Base-by-base conservation (phyloP, 2,113 vertebrate species). In the Gymnobelideus leadbeateri region DNA sequence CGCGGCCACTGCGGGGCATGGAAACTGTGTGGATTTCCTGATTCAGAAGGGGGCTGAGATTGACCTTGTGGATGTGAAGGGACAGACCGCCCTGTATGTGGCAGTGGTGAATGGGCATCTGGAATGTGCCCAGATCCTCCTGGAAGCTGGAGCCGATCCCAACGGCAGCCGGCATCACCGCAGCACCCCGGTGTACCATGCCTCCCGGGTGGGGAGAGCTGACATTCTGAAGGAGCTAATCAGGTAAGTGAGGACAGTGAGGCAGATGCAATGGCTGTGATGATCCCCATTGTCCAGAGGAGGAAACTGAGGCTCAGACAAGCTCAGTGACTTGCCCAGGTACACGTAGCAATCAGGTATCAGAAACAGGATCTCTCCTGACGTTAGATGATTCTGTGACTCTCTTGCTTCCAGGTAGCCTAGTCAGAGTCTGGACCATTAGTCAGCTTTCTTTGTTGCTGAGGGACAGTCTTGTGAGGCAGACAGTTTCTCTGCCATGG, bases 61-160 rank as follows among this genome's bases (percentile, higher is more conserved):
- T 91, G 99, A 99, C 97, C 98, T 99, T 91, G 99, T 99, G 26
- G 99, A 99, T 0, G 99, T 99, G 43, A 99, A 99, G 97, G 99
- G 99, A 0, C 99, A 99, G 98, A 99, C 99, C 0, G 99, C 99
- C 3, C 98, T 99, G 92, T 99, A 99, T 0, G 99, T 99, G 8
- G 99, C 99, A 0, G 99, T 99, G 95, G 99, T 99, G 92, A 99
- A 99, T 0, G 99, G 99, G 49, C 99, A 99, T 96, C 98, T 99
- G 28, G 99, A 99, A 93, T 99, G 99, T 0, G 99, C 99, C 19
- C 98, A 97, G 96, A 99, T 99, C 97, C 99, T 99, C 43, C 98
- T 99, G 8, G 98, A 99, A 96, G 99, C 99, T 0, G 99, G 99
- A 0, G 99, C 99, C 0, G 98, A 99, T 92, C 99, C 99, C 94